Conservation (phyloP, 1,140 invertebrate species). For the Anastrepha ludens region DNA sequence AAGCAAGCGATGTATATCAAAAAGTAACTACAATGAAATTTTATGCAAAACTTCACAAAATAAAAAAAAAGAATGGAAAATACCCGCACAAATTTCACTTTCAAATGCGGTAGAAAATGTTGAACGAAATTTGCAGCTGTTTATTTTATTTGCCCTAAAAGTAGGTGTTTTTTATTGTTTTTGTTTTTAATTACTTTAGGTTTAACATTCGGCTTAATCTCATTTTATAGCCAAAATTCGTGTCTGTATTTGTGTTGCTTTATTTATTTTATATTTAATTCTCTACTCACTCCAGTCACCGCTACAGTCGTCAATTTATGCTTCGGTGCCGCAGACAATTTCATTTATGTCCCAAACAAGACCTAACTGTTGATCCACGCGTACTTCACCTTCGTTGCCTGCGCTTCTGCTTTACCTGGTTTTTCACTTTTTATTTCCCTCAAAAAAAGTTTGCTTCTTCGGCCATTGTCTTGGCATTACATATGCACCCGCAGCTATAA, state of each 20-base stretch:
- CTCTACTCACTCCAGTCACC: not conserved
- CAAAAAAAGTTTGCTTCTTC: not conserved
- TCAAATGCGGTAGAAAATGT: not conserved
- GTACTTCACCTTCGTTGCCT: not conserved
- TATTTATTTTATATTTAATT: constrained; percentile 4
- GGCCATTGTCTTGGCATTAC: not conserved
- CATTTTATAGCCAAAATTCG: not conserved
- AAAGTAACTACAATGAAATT: no score
- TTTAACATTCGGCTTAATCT: not conserved
- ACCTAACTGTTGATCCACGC: not conserved
- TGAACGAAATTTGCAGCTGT: not conserved
- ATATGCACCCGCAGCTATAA: not conserved
- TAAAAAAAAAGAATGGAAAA: no score
- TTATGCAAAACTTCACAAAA: no score
- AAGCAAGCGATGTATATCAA: no score
- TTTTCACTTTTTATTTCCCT: not conserved
- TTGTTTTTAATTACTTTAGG: not conserved
- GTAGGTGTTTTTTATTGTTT: not conserved
- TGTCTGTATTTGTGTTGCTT: not conserved
- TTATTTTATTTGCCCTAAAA: not conserved
- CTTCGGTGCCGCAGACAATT: not conserved
- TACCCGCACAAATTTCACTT: not conserved
- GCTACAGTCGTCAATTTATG: not conserved
- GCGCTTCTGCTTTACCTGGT: not conserved
- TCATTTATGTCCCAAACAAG: not conserved